Evolutionary conservation across 1,140 invertebrate genomes (phyloP).

Genomic region (Maconellicoccus hirsutus): DNA sequence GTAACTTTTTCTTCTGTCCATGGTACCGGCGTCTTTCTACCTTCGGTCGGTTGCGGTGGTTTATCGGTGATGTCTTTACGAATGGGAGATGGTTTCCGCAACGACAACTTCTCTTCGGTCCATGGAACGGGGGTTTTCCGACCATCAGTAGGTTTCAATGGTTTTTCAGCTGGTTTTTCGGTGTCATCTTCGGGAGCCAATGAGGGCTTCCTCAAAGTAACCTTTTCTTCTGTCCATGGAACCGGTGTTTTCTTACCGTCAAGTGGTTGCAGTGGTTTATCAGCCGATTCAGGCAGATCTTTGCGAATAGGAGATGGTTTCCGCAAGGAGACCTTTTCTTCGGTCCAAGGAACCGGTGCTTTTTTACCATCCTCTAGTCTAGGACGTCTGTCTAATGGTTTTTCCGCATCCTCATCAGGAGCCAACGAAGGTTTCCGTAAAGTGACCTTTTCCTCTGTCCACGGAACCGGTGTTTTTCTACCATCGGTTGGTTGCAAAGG

Average conservation of each 20-base stretch:
- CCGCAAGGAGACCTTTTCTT: slow-evolving; percentile 26
- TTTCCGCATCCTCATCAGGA: not conserved
- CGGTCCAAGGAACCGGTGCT: slow-evolving; percentile 23
- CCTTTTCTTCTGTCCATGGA: slow-evolving; percentile 40
- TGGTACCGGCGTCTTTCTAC: not conserved
- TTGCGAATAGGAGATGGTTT: slow-evolving; percentile 24
- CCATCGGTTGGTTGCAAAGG: not conserved
- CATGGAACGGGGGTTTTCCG: not conserved
- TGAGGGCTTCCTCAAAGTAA: slow-evolving; percentile 32
- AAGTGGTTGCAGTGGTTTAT: not conserved
- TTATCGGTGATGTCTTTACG: slow-evolving; percentile 24
- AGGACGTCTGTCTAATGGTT: too few species aligned
- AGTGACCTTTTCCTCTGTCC: slow-evolving; percentile 39
- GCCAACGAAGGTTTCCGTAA: slow-evolving; percentile 28
- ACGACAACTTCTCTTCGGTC: not conserved
- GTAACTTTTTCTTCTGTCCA: not conserved
- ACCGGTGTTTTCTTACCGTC: not conserved
- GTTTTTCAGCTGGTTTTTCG: not conserved
- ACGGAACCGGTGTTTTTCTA: slow-evolving; percentile 31
- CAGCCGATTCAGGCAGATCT: not conserved
- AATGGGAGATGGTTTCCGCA: too few species aligned
- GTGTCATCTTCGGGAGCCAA: not conserved
- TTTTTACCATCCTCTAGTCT: not conserved
- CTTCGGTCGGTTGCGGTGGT: not conserved
- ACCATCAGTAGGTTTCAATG: slow-evolving; percentile 24